phyloP scores from a whole-genome alignment of 2,797 vertebrate species.

The Eulemur albifrons region DNA sequence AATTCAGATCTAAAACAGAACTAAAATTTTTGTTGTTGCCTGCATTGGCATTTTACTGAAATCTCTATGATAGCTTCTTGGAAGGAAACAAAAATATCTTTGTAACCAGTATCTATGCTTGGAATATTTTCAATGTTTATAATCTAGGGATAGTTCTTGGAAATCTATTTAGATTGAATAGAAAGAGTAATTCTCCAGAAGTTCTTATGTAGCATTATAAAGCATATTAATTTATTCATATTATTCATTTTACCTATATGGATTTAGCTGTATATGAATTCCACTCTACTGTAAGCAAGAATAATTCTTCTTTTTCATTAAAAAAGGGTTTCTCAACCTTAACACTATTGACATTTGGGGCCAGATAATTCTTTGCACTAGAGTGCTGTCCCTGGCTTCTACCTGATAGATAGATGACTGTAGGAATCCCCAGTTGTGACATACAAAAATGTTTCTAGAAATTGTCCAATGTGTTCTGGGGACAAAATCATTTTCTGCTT shows the following conservation, averaged over 20 bases:
- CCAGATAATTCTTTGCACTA: not conserved
- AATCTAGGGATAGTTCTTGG: not conserved
- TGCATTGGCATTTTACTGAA: not conserved
- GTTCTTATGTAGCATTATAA: not conserved
- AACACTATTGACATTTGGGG: not conserved
- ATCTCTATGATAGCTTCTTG: not conserved
- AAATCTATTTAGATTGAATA: not conserved
- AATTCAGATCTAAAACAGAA: not conserved
- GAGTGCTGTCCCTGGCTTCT: not conserved
- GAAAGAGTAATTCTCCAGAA: not conserved
- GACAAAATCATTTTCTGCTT: not conserved
- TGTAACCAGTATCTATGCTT: not conserved
- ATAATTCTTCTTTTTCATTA: slow-evolving; percentile 15
- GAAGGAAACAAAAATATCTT: slow-evolving; percentile 31
- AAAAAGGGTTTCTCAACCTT: not conserved
- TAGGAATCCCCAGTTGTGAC: not conserved
- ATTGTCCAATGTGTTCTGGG: not conserved
- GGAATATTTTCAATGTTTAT: not conserved
- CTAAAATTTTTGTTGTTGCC: not conserved
- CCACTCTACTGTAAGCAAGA: not conserved
- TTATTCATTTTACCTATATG: not conserved
- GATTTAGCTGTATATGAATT: not conserved
- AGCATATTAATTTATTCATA: not conserved
- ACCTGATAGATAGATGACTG: not conserved
- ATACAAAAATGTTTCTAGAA: not conserved